phyloP scores from a whole-genome alignment of 2,888 invertebrate species.

The Stenichneumon culpator region DNA sequence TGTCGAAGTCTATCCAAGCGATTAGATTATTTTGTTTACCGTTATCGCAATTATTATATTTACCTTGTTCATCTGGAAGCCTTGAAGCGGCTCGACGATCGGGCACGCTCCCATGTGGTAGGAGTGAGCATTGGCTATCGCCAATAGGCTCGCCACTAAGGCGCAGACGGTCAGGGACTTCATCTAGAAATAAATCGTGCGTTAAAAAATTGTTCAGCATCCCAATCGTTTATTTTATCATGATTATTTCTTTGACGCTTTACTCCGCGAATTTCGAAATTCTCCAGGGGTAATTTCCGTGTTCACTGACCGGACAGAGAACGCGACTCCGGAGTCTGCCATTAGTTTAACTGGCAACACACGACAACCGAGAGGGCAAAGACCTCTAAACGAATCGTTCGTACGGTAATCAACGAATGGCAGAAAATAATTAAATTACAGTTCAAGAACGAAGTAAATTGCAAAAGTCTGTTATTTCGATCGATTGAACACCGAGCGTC shows the following conservation, averaged over 20 bases:
- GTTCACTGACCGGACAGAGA: slow-evolving; percentile 34
- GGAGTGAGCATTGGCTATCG: slow-evolving; percentile 86
- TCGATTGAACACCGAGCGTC: slow-evolving; percentile 4
- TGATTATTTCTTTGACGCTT: not conserved
- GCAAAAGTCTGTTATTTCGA: not conserved
- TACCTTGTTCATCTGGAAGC: slow-evolving; percentile 92
- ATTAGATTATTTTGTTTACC: not conserved
- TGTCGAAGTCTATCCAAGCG: too few species aligned
- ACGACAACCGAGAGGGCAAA: slow-evolving; percentile 44
- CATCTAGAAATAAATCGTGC: slow-evolving; percentile 70
- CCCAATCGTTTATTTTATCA: not conserved
- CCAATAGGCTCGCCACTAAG: slow-evolving; percentile 72
- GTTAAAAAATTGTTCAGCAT: not conserved
- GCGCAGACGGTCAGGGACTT: slow-evolving; percentile 68
- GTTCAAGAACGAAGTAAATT: not conserved
- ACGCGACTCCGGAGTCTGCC: slow-evolving; percentile 16
- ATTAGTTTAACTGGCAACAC: slow-evolving; percentile 50
- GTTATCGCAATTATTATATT: slow-evolving; percentile 73
- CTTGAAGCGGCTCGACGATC: slow-evolving; percentile 90
- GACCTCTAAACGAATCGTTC: slow-evolving; percentile 51
- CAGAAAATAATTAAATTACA: not conserved
- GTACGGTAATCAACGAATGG: not conserved
- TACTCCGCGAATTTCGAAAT: slow-evolving; percentile 2
- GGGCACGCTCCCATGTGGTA: slow-evolving; percentile 92
- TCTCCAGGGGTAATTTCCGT: slow-evolving; percentile 15